phyloP scores from a whole-genome alignment of 2,797 vertebrate genomes.

The Pangasius macronema region DNA sequence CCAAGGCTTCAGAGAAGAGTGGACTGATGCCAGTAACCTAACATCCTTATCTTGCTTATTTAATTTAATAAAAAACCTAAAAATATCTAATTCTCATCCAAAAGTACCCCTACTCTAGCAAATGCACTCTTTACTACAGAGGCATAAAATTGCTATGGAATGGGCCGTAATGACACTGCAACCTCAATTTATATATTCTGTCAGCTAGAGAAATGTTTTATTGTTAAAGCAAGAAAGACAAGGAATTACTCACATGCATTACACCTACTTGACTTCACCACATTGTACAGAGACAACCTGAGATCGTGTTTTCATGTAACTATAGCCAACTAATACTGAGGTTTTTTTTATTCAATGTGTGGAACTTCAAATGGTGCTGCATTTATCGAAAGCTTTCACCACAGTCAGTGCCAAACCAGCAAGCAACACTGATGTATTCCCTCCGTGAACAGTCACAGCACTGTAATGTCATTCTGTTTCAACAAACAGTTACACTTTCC shows the following conservation, averaged over 20 bases:
- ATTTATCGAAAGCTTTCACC: not conserved
- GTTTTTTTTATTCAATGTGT: not conserved
- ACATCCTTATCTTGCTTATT: not conserved
- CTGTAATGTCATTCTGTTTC: not conserved
- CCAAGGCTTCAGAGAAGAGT: no score
- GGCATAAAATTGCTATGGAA: not conserved
- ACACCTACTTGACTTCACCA: not conserved
- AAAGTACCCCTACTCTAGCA: not conserved
- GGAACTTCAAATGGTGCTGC: not conserved
- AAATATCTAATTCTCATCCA: not conserved
- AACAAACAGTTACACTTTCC: not conserved
- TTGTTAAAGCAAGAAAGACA: not conserved
- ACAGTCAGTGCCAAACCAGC: not conserved
- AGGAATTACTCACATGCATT: not conserved
- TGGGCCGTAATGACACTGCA: no score
- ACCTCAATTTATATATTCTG: no score
- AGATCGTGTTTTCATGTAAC: conserved; percentile 1
- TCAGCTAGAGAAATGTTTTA: not conserved
- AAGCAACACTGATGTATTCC: not conserved
- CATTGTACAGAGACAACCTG: not conserved
- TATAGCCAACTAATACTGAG: not conserved
- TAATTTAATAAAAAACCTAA: not conserved
- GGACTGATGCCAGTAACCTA: not conserved
- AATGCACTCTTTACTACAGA: not conserved
- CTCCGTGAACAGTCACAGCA: not conserved